Evolutionary conservation across 1,140 invertebrate species (phyloP), one percentile per base, ranked within the genome.

Genomic region (Zaprionus vittiger): DNA sequence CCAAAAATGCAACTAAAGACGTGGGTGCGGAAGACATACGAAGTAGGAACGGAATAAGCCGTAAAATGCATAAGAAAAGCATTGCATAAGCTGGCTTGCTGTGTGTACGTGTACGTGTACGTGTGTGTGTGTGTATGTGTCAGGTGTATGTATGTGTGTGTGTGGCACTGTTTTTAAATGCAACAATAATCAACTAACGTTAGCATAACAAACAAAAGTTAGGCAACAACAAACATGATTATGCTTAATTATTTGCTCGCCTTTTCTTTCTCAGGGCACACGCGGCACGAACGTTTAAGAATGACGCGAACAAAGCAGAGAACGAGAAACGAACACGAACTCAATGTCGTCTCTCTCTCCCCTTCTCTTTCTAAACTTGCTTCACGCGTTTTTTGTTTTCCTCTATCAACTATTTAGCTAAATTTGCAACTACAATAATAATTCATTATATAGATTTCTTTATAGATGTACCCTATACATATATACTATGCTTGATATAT

Each of bases 161-260:
- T 63, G 44, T 49, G 17, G 38, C 26, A 64, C 31, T 66, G 41
- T 15, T 60, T 15, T 60, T 61, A 67, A 73, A 67, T 73, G 65
- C 71, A 73, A 67, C 44, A 61, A 57, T 65, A 65, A 72, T 57
- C 22, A 70, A 62, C 28, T 63, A 70, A 74, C 66, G 28, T 63
- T 74, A 74, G 66, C 59, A 57, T 74, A 74, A 74, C 72, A 74
- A 74, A 74, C 49, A 63, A 47, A 74, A 69, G 47, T 54, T 61
- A 34, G 61, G 65, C 72, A 62, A 67, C 71, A 67, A 73, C 71
- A 73, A 73, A 73, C 55, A 57, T 34, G 31, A 34, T 65, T 72
- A 31, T 37, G 44, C 15, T 55, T 55, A 54, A 26, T 22, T 24
- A 20, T 66, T n/a, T 20, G 26, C 20, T 34, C 22, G 41, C 17